These are phyloP conservation scores for Leuciscus waleckii DNA, from an alignment of 2,797 vertebrate genomes.

Conservation along the genomic window DNA sequence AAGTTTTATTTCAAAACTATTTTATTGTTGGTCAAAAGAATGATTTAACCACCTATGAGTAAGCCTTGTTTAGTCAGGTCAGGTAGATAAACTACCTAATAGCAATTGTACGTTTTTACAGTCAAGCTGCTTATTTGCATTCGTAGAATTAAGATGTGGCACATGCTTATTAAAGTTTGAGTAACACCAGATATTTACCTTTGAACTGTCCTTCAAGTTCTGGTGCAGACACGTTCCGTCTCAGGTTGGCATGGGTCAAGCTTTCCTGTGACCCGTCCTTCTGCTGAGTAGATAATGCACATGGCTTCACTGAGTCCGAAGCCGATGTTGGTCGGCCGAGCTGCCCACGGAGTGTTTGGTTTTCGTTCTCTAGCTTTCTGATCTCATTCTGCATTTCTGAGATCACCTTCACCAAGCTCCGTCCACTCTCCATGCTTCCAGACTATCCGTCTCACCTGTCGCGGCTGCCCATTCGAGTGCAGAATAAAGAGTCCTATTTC, in stretches of 20 bases:
- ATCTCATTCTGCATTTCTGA: conserved; percentile 88
- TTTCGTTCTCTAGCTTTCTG: conserved; percentile 86
- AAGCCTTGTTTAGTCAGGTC: background rate
- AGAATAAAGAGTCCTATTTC: conserved; percentile 51
- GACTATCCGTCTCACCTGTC: conserved; percentile 71
- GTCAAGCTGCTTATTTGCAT: background rate
- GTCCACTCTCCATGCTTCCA: conserved; percentile 82
- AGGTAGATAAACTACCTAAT: background rate
- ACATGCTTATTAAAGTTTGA: background rate
- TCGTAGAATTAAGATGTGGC: too few species aligned
- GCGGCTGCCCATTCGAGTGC: conserved; percentile 61
- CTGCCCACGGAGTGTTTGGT: conserved; percentile 79
- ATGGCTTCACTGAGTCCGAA: background rate
- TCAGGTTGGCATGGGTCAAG: conserved; percentile 62
- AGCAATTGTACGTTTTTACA: background rate
- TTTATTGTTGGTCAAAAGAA: background rate
- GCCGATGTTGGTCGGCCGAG: conserved; percentile 57
- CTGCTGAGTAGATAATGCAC: conserved; percentile 30
- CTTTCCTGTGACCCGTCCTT: conserved; percentile 55
- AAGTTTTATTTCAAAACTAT: background rate
- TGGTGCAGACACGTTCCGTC: conserved; percentile 68
- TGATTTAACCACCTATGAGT: background rate
- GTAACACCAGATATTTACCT: conserved; percentile 74
- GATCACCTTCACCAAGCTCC: conserved; percentile 82
- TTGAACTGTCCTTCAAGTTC: conserved; percentile 72